Conservation (phyloP, 1,140 invertebrate species). For the Dendroctonus ponderosae region DNA sequence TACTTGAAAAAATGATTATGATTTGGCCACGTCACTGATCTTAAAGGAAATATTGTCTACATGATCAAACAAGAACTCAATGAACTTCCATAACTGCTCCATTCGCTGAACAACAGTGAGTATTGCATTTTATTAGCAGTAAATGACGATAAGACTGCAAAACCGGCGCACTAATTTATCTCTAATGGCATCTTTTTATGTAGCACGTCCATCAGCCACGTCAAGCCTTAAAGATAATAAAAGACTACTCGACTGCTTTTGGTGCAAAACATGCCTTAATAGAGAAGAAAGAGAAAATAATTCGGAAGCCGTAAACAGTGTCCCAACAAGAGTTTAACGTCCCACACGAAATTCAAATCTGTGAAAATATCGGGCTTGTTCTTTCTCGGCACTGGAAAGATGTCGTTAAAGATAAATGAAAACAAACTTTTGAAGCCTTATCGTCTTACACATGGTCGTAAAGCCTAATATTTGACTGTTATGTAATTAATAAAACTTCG, state of each 20-base stretch:
- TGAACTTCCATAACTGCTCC: neutral
- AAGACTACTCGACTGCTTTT: neutral
- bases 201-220: neutral
- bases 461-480: constrained; percentile 26
- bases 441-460: constrained; percentile 14
- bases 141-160: constrained; percentile 13
- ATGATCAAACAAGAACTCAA: neutral
- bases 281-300: too few species aligned
- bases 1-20: too few species aligned
- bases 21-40: too few species aligned
- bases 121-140: constrained; percentile 11
- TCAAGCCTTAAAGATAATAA: neutral
- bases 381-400: constrained; percentile 13
- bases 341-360: constrained; percentile 6
- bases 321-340: neutral
- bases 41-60: too few species aligned
- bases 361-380: constrained; percentile 7
- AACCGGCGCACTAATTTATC: constrained; percentile 14
- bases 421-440: constrained; percentile 20
- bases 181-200: constrained; percentile 25
- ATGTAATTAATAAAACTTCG: constrained; percentile 12
- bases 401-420: constrained; percentile 26
- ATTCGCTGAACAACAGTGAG: neutral
- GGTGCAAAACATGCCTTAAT: neutral
- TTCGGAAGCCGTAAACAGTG: too few species aligned